Conservation (phyloP, 1,140 invertebrate species). For the Liolophura sinensis region DNA sequence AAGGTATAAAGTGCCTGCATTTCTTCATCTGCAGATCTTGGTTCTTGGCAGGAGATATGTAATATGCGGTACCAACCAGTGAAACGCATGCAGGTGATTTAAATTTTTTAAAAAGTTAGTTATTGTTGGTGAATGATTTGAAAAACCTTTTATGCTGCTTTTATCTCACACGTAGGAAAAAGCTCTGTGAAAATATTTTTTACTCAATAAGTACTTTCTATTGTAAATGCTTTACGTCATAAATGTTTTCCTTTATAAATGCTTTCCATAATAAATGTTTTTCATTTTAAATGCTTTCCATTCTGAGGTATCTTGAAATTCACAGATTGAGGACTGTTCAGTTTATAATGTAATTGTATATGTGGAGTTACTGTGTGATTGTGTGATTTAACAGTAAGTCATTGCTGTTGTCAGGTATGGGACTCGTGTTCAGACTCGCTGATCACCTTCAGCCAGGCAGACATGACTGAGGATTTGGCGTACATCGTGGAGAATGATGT, state of each 20-base stretch:
- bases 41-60: conserved; percentile 81
- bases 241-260: background rate
- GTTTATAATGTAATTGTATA: background rate
- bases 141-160: too few species aligned
- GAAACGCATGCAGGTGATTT: conserved; percentile 80
- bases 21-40: conserved; percentile 64
- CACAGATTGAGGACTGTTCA: background rate
- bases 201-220: too few species aligned
- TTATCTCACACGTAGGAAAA: background rate
- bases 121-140: too few species aligned
- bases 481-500: conserved; percentile 96
- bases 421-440: conserved; percentile 85
- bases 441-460: conserved; percentile 81
- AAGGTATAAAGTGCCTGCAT: too few species aligned
- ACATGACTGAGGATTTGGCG: conserved; percentile 72
- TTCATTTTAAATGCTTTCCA: too few species aligned
- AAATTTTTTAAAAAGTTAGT: conserved; percentile 7
- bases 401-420: conserved; percentile 73
- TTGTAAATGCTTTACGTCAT: too few species aligned
- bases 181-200: background rate
- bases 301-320: too few species aligned
- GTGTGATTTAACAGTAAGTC: background rate
- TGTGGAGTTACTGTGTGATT: background rate
- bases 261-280: background rate
- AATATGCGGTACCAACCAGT: conserved; percentile 72